Percentiles rank a stretch among this genome's conserved stretches.
Conservation (phyloP, 2,888 invertebrate species). For the Morinoia aosen region DNA sequence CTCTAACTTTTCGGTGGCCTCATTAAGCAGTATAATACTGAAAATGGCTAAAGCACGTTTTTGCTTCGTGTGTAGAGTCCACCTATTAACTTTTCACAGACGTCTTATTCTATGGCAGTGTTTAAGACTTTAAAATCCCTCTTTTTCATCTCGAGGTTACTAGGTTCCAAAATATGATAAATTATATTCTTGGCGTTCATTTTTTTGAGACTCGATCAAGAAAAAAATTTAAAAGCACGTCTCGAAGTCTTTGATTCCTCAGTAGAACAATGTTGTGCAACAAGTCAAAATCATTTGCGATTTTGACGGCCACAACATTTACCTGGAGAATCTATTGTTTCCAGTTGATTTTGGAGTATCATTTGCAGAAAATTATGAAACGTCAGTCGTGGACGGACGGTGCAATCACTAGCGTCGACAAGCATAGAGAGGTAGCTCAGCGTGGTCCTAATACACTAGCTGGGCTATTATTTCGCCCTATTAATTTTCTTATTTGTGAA, state of each 20-base stretch:
- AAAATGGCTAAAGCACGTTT: neutral
- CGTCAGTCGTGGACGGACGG: neutral
- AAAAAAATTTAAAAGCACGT: neutral
- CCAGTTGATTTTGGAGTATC: neutral
- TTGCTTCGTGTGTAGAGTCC: neutral
- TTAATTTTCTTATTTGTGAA: neutral
- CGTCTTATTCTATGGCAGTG: neutral
- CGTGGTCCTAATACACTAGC: neutral
- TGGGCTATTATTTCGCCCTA: neutral
- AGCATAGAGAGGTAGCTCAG: neutral
- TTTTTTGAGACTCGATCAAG: neutral
- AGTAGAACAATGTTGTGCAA: neutral
- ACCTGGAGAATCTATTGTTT: neutral
- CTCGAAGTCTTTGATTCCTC: neutral
- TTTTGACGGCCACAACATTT: neutral
- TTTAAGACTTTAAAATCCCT: neutral
- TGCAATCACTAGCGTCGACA: neutral
- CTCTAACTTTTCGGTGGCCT: neutral
- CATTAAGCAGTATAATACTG: neutral
- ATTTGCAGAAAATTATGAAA: neutral
- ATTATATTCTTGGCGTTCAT: neutral
- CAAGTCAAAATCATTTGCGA: neutral
- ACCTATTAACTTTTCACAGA: neutral
- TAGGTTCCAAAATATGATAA: neutral
- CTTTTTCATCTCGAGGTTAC: neutral